phyloP scores from a whole-genome alignment of 2,113 vertebrate genomes.

The Irena cyanogastra region DNA sequence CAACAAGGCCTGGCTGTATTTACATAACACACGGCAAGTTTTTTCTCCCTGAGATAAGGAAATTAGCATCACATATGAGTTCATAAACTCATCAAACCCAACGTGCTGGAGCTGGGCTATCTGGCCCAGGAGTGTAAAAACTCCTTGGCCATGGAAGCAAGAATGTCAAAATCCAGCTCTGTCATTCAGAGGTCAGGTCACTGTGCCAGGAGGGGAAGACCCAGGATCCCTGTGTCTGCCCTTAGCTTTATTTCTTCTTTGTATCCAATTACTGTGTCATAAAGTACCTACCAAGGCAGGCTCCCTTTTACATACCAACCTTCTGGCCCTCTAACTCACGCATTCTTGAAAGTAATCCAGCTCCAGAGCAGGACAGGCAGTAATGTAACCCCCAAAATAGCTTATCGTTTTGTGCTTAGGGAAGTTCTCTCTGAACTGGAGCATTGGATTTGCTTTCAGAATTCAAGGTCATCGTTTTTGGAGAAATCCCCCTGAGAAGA shows the following conservation, averaged over 20 bases:
- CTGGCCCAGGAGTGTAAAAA: not conserved
- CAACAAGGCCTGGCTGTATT: not conserved
- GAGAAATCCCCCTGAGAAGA: not conserved
- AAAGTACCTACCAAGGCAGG: constrained; percentile 16
- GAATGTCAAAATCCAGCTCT: not conserved
- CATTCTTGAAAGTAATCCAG: constrained; percentile 24
- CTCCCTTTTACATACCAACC: not conserved
- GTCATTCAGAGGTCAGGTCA: not conserved
- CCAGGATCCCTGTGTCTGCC: not conserved
- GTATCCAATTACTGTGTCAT: not conserved
- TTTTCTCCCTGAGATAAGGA: not conserved
- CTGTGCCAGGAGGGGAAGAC: not conserved
- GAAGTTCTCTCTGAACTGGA: not conserved
- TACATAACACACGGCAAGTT: not conserved
- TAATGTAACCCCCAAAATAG: not conserved
- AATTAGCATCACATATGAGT: not conserved
- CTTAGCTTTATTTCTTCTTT: constrained; percentile 23
- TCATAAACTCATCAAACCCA: not conserved
- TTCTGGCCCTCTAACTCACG: not conserved
- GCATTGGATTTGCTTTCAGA: not conserved
- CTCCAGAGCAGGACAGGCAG: not conserved
- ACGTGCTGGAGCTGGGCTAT: not conserved
- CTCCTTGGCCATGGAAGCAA: not conserved
- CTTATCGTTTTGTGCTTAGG: not conserved
- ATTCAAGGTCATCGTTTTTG: not conserved